phyloP scores from a whole-genome alignment of 2,888 invertebrate genomes.

The Schrankia costaestrigalis region DNA sequence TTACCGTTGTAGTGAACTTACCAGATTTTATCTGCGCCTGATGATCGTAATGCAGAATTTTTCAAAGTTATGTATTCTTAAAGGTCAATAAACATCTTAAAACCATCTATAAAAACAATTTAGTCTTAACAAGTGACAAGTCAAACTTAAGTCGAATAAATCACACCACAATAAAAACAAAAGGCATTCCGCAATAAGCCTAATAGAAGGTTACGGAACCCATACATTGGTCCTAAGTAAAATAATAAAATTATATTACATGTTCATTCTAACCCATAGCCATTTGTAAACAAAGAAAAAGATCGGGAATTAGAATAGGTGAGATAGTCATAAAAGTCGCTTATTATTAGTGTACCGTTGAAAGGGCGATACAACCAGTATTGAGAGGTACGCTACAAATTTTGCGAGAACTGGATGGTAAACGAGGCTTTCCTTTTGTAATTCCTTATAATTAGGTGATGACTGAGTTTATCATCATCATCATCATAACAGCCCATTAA shows the following conservation, averaged over 20 bases:
- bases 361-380: conserved; percentile 23
- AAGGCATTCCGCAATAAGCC: conserved; percentile 1
- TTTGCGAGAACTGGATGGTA: too few relatives aligned
- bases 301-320: conserved; percentile 24
- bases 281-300: conserved; percentile 29
- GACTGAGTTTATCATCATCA: too few relatives aligned
- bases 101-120: too few relatives aligned
- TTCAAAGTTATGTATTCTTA: not conserved
- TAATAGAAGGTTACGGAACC: not conserved
- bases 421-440: too few relatives aligned
- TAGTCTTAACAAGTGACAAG: not conserved
- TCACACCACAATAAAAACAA: conserved; percentile 1
- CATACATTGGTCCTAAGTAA: conserved; percentile 13
- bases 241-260: conserved; percentile 24
- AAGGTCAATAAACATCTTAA: too few relatives aligned
- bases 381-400: conserved; percentile 24
- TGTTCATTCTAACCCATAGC: conserved; percentile 15
- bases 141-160: conserved; percentile 1
- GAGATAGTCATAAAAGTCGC: conserved; percentile 35
- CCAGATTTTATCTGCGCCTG: not conserved
- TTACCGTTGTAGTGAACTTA: not conserved
- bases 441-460: too few relatives aligned
- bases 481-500: too few relatives aligned
- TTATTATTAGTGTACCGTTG: conserved; percentile 28
- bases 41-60: not conserved